Conservation (phyloP, 1,140 invertebrate species). For the Trichonephila clavipes region DNA sequence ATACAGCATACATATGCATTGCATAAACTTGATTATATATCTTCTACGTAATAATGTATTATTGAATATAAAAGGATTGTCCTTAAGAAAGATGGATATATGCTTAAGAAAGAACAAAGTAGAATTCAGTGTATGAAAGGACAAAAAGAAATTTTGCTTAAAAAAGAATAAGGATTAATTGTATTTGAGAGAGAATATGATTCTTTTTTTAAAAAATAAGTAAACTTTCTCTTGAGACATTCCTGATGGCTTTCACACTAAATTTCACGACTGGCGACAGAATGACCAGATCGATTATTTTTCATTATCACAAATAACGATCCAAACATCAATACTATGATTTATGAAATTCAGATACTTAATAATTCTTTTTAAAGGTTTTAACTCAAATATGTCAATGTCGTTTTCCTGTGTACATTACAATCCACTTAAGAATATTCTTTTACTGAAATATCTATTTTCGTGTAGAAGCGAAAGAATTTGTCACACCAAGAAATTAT, state of each 20-base stretch:
- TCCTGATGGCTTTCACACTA: not conserved
- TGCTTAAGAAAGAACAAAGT: too few relatives aligned
- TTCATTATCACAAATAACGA: constrained; percentile 14
- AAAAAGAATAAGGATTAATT: too few relatives aligned
- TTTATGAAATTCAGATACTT: constrained; percentile 6
- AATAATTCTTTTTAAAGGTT: not conserved
- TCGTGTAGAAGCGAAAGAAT: not conserved
- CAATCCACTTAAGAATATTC: not conserved
- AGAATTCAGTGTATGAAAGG: too few relatives aligned
- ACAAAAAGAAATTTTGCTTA: too few relatives aligned
- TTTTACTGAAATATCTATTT: not conserved
- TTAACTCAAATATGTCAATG: not conserved
- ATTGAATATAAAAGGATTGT: too few relatives aligned
- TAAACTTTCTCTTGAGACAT: not conserved
- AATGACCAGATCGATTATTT: not conserved
- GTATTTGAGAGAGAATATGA: too few relatives aligned
- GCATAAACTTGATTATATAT: too few relatives aligned
- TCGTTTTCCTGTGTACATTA: not conserved
- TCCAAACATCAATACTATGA: not conserved
- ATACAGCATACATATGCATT: too few relatives aligned
- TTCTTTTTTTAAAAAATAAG: not conserved
- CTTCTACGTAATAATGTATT: too few relatives aligned
- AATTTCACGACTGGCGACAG: not conserved
- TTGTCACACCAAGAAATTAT: not conserved
- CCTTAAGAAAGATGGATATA: too few relatives aligned